Conservation (phyloP, 2,113 vertebrate genomes). For the Proteles cristata region DNA sequence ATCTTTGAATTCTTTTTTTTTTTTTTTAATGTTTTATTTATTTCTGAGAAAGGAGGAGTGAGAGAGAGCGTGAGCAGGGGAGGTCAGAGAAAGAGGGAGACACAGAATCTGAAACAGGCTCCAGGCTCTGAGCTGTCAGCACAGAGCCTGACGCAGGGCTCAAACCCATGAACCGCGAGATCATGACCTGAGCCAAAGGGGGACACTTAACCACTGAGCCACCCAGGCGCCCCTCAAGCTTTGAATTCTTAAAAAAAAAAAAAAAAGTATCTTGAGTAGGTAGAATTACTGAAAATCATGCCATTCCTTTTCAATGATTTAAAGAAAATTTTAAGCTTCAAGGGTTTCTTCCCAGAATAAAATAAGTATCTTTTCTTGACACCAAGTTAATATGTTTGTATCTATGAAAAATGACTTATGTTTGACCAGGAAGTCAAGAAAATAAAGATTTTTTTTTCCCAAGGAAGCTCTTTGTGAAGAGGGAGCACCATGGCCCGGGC, state of each 20-base stretch:
- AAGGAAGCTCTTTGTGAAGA: background rate
- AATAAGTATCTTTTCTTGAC: background rate
- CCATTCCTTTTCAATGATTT: background rate
- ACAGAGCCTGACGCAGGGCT: too few relatives aligned
- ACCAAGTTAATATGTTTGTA: background rate
- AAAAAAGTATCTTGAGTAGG: background rate
- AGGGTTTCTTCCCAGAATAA: conserved; percentile 14
- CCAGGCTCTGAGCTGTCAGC: too few relatives aligned
- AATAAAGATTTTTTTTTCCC: background rate
- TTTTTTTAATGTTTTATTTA: too few relatives aligned
- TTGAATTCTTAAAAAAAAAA: background rate
- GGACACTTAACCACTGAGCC: too few relatives aligned
- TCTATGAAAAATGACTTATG: background rate
- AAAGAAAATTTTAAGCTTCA: conserved; percentile 20
- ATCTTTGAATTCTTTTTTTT: background rate
- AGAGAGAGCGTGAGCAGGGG: too few relatives aligned
- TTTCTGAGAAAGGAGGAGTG: too few relatives aligned
- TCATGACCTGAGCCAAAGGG: too few relatives aligned
- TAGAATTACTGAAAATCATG: conserved; percentile 17
- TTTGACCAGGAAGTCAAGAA: background rate
- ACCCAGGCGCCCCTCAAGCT: background rate
- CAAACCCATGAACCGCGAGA: too few relatives aligned
- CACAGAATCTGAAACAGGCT: too few relatives aligned
- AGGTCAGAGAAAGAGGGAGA: too few relatives aligned
- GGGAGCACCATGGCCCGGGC: background rate